Evolutionary conservation across 1,140 invertebrate genomes (phyloP), one percentile per base, ranked within the genome.

Genomic region (Drosophila tani): DNA sequence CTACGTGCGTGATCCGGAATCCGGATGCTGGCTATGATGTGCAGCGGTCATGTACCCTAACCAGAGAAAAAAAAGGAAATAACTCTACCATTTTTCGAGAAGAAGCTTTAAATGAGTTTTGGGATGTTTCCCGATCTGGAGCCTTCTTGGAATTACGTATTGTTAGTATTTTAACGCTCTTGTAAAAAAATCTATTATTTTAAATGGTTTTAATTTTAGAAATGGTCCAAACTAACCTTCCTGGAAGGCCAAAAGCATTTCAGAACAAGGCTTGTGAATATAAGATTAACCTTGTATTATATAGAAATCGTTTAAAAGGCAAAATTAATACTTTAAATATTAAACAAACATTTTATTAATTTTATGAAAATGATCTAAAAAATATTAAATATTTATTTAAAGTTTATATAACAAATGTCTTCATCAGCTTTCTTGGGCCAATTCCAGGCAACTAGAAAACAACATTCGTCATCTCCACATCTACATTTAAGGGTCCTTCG

Each of bases 1-100:
- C 60, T 81, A 77, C 73, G 77, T 77, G 68, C 73, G 63, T 83
- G 55, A 69, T 50, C 76, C 53, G 43, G 50, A 29, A n/a, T 69
- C 19, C 55, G 65, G 63, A 77, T 77, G 43, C 50, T 43, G 64
- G 43, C 67, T 65, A 53, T 74, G 75, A 71, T 70, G 53, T 64
- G 55, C 71, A 69, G 59, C 46, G 58, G 43, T 21, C 15, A 35
- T 29, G 63, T 81, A 74, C 81, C 32, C 83, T 79, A 43, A 15
- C 49, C 0, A 11, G n/a, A n/a, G n/a, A 24, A n/a, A 0, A n/a
- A 32, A 24, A 21, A 5, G 7, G 12, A 21, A 2, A 29, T 58
- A 27, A 24, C 12, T 27, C n/a, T 29, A 17, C 40, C 56, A 4
- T 45, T 45, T 58, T 58, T 14, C 24, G 9, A 11, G 15, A 43